A percentile compares a stretch with the other conserved stretches of the same genome.
These are phyloP conservation scores for Watersipora subatra DNA, from an alignment of 1,140 invertebrate species.

Conservation along the genomic window DNA sequence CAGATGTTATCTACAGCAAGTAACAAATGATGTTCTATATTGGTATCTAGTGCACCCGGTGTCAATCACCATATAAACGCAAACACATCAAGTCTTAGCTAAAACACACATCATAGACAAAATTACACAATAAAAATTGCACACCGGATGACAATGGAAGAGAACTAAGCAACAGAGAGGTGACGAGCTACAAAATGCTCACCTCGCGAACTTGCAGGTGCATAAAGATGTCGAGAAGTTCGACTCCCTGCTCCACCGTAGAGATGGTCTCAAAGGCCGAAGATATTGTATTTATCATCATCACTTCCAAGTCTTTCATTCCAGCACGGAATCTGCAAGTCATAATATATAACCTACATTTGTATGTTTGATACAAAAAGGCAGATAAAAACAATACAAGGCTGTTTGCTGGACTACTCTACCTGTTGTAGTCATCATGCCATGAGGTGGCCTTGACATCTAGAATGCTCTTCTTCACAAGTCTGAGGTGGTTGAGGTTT, in stretches of 20 bases:
- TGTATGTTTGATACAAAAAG: background rate
- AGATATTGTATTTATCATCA: constrained; percentile 40
- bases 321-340: constrained; percentile 38
- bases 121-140: too few relatives aligned
- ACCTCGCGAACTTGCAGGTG: constrained; percentile 39
- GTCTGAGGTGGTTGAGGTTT: constrained; percentile 49
- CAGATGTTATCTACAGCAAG: too few relatives aligned
- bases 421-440: constrained; percentile 59
- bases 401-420: background rate
- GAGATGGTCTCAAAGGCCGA: constrained; percentile 41
- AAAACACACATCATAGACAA: too few relatives aligned
- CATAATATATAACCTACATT: constrained; percentile 19
- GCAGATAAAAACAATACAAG: background rate
- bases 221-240: constrained; percentile 41
- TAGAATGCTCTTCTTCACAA: constrained; percentile 50
- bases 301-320: constrained; percentile 42
- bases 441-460: constrained; percentile 56
- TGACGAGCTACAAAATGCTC: too few relatives aligned
- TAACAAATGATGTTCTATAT: too few relatives aligned
- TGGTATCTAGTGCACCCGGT: too few relatives aligned
- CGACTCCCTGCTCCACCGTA: constrained; percentile 39
- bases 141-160: too few relatives aligned
- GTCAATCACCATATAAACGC: too few relatives aligned
- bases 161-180: too few relatives aligned
- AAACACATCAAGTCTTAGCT: too few relatives aligned